phyloP scores from a whole-genome alignment of 2,797 vertebrate genomes.

The Aplochiton taeniatus region DNA sequence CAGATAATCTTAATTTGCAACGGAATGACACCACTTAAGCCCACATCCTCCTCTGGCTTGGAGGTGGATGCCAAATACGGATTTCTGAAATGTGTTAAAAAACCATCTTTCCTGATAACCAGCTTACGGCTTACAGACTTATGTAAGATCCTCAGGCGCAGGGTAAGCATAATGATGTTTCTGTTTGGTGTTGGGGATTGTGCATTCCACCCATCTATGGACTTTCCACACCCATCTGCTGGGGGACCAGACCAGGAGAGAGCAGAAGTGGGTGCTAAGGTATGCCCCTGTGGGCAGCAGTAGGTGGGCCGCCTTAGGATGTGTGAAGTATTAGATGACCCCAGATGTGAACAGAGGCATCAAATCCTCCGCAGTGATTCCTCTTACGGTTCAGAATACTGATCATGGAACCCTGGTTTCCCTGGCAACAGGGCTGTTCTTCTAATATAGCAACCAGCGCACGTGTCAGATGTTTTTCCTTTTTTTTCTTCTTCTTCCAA shows the following conservation, averaged over 20 bases:
- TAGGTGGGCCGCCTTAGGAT: slow-evolving; percentile 13
- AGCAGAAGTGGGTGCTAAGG: slow-evolving; percentile 30
- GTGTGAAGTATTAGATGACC: slow-evolving; percentile 50
- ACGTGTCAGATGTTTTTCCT: slow-evolving; percentile 1
- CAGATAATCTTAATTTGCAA: slow-evolving; percentile 20
- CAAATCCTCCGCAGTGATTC: slow-evolving; percentile 52
- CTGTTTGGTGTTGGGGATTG: slow-evolving; percentile 34
- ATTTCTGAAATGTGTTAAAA: slow-evolving; percentile 58
- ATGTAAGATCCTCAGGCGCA: slow-evolving; percentile 40
- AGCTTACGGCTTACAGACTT: slow-evolving; percentile 48
- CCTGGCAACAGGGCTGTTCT: slow-evolving; percentile 28
- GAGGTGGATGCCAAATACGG: slow-evolving; percentile 32
- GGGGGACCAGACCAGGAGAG: slow-evolving; percentile 23
- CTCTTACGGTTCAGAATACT: slow-evolving; percentile 27
- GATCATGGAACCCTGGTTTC: slow-evolving; percentile 33
- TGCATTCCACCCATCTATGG: slow-evolving; percentile 38
- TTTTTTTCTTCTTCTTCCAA: not conserved
- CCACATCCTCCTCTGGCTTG: slow-evolving; percentile 11
- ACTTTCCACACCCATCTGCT: slow-evolving; percentile 33
- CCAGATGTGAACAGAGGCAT: slow-evolving; percentile 29
- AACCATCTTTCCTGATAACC: slow-evolving; percentile 52
- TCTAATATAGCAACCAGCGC: slow-evolving; percentile 6
- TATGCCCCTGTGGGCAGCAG: slow-evolving; percentile 28
- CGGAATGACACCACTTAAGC: slow-evolving; percentile 11
- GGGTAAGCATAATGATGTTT: slow-evolving; percentile 47